Evolutionary conservation across 2,113 vertebrate species (phyloP), one percentile per base, ranked within the genome.

Genomic region (Aphyosemion australe): DNA sequence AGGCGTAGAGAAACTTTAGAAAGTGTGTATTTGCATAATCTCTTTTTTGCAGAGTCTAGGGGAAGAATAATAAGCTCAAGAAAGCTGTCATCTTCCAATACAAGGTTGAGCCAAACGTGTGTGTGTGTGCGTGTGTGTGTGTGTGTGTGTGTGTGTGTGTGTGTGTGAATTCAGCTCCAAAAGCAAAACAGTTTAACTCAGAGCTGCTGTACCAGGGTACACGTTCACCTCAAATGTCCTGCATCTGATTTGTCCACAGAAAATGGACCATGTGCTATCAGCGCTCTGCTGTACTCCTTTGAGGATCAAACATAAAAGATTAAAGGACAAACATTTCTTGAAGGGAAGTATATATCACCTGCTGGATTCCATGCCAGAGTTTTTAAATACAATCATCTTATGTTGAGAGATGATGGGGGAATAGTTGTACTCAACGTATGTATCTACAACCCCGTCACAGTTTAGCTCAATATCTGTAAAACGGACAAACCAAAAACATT

Each of bases 21-120:
- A 88, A 75, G 76, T 76, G 62, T 59, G 43, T 59, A 82, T 88
- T 87, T 90, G 82, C 88, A 88, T 90, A 84, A 90, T 90, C 82
- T 85, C 66, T 59, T 79, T 75, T 84, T 71, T 84, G 74, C 74
- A 86, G 78, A 82, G 74, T 79, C 76, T 67, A 55, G 64, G 55
- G 80, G 71, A 83, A 56, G 71, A 85, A 88, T 86, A 87, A 88
- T 83, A 83, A 86, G 65, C 21, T 32, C 53, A 74, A 76, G 64
- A 65, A 87, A 80, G 69, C 69, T 63, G 74, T 83, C 81, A 72
- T 86, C 71, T 83, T 57, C 82, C 78, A 76, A 61, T 80, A 54
- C 59, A 69, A 57, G 1, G 43, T 53, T 39, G 71, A 76, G 76
- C 74, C 68, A 73, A 76, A 72, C 49, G 45, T 42, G 3, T 46